These are phyloP conservation scores for Aphis craccivora DNA, from an alignment of 1,140 invertebrate genomes.

Conservation along the genomic window DNA sequence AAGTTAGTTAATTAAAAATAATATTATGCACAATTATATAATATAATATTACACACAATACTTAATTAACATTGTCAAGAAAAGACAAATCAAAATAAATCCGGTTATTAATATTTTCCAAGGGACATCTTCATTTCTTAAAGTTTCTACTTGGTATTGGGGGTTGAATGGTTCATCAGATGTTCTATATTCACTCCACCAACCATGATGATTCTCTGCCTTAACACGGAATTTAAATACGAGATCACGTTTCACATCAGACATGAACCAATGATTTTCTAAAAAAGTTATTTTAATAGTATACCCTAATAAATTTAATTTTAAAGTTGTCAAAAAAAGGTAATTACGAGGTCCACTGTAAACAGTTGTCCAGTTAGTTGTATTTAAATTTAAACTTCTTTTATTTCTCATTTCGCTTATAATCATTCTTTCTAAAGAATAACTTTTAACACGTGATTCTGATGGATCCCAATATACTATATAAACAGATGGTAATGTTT, in stretches of 20 bases:
- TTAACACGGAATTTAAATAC: slow-evolving; percentile 79
- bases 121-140: slow-evolving; percentile 21
- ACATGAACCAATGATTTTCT: slow-evolving; percentile 82
- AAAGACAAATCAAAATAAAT: slow-evolving; percentile 29
- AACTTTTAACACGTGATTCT: slow-evolving; percentile 61
- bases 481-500: slow-evolving; percentile 72
- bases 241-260: slow-evolving; percentile 69
- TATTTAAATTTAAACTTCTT: slow-evolving; percentile 33
- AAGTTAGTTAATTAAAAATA: background rate
- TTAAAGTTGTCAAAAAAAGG: background rate
- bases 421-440: slow-evolving; percentile 32
- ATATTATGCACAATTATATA: background rate
- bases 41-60: slow-evolving; percentile 41
- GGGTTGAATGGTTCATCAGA: slow-evolving; percentile 66
- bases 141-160: slow-evolving; percentile 48
- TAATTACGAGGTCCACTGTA: slow-evolving; percentile 49
- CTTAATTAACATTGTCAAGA: slow-evolving; percentile 38
- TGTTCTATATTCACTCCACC: slow-evolving; percentile 73
- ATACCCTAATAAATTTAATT: slow-evolving; percentile 1
- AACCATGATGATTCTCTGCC: slow-evolving; percentile 81
- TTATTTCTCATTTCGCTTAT: slow-evolving; percentile 45
- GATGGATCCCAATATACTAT: slow-evolving; percentile 78
- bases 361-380: slow-evolving; percentile 37
- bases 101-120: slow-evolving; percentile 30
- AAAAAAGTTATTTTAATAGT: slow-evolving; percentile 59